Conservation (phyloP, 2,888 invertebrate species). For the Neuroscelio doddi region DNA sequence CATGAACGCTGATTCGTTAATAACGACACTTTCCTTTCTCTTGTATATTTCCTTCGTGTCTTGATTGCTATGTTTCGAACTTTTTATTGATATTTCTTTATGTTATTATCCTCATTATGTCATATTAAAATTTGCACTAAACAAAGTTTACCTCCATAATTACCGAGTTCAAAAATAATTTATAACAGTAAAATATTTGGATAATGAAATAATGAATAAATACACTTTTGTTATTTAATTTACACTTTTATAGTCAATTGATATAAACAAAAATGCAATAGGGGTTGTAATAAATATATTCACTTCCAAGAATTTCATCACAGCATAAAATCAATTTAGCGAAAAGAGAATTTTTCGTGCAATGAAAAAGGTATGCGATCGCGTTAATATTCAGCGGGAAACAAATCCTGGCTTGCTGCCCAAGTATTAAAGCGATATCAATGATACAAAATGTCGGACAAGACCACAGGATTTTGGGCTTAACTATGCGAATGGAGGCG, state of each 20-base stretch:
- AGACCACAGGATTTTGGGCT: conserved; percentile 48
- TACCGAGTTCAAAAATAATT: too few relatives aligned
- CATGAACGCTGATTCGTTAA: conserved; percentile 20
- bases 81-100: too few relatives aligned
- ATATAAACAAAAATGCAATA: too few relatives aligned
- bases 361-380: conserved; percentile 4
- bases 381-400: conserved; percentile 12
- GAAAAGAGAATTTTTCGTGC: conserved; percentile 9
- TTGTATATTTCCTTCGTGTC: conserved; percentile 6
- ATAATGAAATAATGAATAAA: too few relatives aligned
- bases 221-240: too few relatives aligned
- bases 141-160: too few relatives aligned
- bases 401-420: conserved; percentile 55
- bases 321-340: conserved; percentile 1
- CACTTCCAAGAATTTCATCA: conserved; percentile 6
- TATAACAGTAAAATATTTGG: too few relatives aligned
- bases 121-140: not conserved
- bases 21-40: conserved; percentile 27
- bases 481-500: conserved; percentile 44
- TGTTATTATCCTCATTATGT: not conserved
- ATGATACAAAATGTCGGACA: conserved; percentile 61
- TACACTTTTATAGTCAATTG: too few relatives aligned
- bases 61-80: not conserved
- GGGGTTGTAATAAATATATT: too few relatives aligned
- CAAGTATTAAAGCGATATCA: conserved; percentile 65